Conservation (phyloP, 2,797 vertebrate species). For the Acipenser oxyrinchus region DNA sequence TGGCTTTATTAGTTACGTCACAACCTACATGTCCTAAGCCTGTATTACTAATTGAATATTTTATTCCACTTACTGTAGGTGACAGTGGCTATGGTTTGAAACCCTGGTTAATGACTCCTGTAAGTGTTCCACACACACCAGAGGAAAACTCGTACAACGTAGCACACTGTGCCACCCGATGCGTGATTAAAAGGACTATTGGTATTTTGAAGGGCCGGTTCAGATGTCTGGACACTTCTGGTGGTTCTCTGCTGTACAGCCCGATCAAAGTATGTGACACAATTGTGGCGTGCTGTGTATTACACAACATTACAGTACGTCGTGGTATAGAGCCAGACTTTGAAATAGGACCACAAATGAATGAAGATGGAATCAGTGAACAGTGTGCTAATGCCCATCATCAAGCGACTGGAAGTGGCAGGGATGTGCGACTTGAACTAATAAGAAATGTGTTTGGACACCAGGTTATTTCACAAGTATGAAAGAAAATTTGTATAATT, state of each 20-base stretch:
- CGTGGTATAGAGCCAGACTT: no score
- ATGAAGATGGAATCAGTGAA: no score
- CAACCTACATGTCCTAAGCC: conserved; percentile 13
- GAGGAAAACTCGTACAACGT: conserved; percentile 7
- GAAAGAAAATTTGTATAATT: no score
- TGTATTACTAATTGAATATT: no score
- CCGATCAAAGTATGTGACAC: conserved; percentile 5
- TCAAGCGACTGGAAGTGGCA: no score
- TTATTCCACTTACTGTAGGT: not conserved
- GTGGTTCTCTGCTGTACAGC: conserved; percentile 9
- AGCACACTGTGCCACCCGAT: not conserved
- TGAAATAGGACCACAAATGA: no score
- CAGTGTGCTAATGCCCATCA: no score
- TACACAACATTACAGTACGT: conserved; percentile 13
- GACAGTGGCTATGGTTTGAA: conserved; percentile 16
- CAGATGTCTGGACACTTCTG: conserved; percentile 16
- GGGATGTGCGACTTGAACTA: no score
- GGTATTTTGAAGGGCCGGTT: conserved; percentile 17
- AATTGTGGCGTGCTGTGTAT: not conserved
- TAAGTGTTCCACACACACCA: conserved; percentile 14
- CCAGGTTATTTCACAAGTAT: no score
- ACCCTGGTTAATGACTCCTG: conserved; percentile 10
- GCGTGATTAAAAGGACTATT: conserved; percentile 12
- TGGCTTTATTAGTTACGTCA: conserved; percentile 3
- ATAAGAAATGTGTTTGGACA: no score